Percentiles rank a stretch among this genome's conserved stretches.
These are phyloP conservation scores for Trinorchestia longiramus DNA, from an alignment of 1,140 invertebrate genomes.

Conservation along the genomic window DNA sequence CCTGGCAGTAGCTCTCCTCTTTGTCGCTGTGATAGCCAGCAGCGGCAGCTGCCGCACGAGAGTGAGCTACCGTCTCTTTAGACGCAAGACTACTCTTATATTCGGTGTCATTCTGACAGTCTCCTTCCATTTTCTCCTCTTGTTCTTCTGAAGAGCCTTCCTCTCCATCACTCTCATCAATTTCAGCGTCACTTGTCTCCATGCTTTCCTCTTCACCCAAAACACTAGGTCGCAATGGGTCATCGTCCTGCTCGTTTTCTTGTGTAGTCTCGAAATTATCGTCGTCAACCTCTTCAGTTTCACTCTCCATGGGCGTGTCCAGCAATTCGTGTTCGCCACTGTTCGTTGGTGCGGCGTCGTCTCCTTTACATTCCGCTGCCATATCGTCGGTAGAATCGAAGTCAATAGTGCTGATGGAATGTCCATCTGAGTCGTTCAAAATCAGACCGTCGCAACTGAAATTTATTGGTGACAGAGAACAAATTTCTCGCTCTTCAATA, in stretches of 20 bases:
- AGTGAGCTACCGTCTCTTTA: background rate
- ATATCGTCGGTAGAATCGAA: background rate
- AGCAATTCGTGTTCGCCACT: background rate
- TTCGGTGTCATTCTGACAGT: background rate
- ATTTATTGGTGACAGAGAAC: background rate
- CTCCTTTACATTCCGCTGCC: background rate
- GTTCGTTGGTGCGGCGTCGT: background rate
- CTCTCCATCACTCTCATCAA: conserved; percentile 21
- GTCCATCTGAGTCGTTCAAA: background rate
- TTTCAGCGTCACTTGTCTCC: conserved; percentile 30
- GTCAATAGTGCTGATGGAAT: background rate
- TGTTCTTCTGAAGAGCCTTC: conserved; percentile 18
- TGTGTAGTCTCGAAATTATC: background rate
- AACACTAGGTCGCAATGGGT: background rate
- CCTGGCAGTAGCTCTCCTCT: conserved; percentile 44
- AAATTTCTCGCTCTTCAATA: background rate
- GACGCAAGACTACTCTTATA: background rate
- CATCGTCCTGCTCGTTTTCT: background rate
- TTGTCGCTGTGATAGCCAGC: conserved; percentile 45
- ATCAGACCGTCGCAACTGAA: background rate
- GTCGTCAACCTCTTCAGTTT: background rate
- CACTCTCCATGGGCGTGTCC: conserved; percentile 32
- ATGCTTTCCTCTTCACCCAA: conserved; percentile 10
- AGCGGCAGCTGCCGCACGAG: conserved; percentile 9
- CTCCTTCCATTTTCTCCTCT: background rate